Evolutionary conservation across 2,113 vertebrate species (phyloP).

Genomic region (Pomatorhinus ruficollis): DNA sequence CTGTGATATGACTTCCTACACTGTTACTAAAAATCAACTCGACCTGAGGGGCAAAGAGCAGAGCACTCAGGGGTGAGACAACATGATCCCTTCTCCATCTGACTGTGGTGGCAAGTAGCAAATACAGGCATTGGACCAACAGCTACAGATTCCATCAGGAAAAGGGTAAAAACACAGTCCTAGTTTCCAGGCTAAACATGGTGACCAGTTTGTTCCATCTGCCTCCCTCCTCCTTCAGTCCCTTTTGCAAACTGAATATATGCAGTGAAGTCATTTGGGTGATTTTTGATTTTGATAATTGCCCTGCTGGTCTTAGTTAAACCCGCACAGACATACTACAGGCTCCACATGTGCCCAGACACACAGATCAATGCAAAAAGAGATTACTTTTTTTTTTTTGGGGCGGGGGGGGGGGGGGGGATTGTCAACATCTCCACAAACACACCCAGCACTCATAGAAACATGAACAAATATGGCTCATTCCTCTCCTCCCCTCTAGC

Average conservation of each 20-base stretch:
- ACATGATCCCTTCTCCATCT: background rate
- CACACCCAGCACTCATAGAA: background rate
- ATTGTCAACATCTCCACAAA: background rate
- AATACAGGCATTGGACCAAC: background rate
- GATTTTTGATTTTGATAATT: background rate
- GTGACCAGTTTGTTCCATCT: background rate
- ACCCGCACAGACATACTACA: background rate
- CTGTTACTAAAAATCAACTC: background rate
- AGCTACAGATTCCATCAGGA: background rate
- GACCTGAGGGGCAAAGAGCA: background rate
- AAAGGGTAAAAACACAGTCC: background rate
- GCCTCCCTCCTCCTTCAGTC: background rate
- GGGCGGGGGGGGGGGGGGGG: too few relatives aligned
- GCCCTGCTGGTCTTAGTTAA: background rate
- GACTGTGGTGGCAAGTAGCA: background rate
- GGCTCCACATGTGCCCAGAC: fast-evolving
- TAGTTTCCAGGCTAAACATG: background rate
- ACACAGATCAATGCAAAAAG: background rate
- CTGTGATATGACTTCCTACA: background rate
- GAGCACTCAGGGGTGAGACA: background rate
- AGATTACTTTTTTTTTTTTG: background rate
- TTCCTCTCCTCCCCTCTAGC: background rate
- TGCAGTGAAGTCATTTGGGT: background rate
- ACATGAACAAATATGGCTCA: background rate
- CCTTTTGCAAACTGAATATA: background rate